phyloP scores from a whole-genome alignment of 2,888 invertebrate species.

The Diadegma fenestrale region DNA sequence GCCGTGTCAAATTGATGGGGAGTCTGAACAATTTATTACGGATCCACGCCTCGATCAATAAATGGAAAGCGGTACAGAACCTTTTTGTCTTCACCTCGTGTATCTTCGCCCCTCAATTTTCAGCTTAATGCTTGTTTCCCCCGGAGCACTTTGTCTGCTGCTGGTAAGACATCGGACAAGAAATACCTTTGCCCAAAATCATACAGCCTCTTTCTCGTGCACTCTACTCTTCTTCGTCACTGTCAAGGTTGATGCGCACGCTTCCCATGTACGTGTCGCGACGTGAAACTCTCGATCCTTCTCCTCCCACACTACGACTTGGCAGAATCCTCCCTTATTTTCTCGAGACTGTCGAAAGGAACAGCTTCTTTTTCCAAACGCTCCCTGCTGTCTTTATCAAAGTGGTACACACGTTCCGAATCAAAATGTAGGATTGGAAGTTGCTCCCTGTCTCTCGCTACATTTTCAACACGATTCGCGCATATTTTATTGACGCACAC shows the following conservation, averaged over 20 bases:
- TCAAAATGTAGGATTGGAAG: not conserved
- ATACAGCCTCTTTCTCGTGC: slow-evolving; percentile 23
- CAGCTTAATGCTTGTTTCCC: not conserved
- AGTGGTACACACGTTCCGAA: not conserved
- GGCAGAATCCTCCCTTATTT: not conserved
- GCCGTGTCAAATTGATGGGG: not conserved
- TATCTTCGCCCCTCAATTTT: not conserved
- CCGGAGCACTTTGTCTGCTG: not conserved
- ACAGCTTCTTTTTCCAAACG: not conserved
- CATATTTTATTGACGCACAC: slow-evolving; percentile 5
- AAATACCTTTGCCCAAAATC: not conserved
- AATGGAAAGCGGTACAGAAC: not conserved
- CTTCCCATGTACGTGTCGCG: not conserved
- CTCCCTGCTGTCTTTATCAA: not conserved
- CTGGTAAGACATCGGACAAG: not conserved
- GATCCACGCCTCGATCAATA: not conserved
- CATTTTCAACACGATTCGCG: slow-evolving; percentile 5
- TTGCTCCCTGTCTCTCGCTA: not conserved
- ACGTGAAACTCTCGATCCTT: slow-evolving; percentile 26
- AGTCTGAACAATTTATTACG: not conserved
- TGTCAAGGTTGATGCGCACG: slow-evolving; percentile 56
- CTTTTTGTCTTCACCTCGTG: not conserved
- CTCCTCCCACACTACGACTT: not conserved
- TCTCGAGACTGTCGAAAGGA: not conserved
- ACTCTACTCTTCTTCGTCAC: slow-evolving; percentile 48